phyloP scores from a whole-genome alignment of 1,140 invertebrate genomes.

The Radopholus similis region DNA sequence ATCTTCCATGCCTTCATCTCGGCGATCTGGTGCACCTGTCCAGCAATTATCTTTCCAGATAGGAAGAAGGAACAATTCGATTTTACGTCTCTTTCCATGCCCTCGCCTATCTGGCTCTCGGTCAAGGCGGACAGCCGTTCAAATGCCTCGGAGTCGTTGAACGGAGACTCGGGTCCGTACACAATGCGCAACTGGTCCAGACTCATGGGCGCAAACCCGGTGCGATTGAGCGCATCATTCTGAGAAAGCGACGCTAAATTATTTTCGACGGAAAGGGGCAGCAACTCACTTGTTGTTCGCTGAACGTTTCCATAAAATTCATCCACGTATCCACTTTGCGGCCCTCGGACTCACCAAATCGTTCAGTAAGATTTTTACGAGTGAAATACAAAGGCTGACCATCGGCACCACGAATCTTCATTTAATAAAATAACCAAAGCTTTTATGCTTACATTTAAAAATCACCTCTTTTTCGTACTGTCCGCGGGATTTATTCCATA shows the following conservation, averaged over 20 bases:
- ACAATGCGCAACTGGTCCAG: constrained; percentile 20
- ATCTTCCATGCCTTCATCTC: not conserved
- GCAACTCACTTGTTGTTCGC: constrained; percentile 8
- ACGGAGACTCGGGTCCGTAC: constrained; percentile 32
- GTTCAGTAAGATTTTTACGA: constrained; percentile 40
- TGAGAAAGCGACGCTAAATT: not conserved
- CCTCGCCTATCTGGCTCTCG: constrained; percentile 2
- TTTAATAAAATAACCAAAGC: not conserved
- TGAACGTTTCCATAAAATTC: constrained; percentile 17
- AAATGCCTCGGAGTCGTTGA: constrained; percentile 20
- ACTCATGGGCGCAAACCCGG: constrained; percentile 23
- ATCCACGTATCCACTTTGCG: constrained; percentile 30
- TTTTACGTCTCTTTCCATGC: constrained; percentile 7
- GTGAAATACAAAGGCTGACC: constrained; percentile 37
- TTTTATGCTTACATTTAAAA: not conserved
- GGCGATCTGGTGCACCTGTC: not conserved
- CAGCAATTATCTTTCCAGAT: no score
- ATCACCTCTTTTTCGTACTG: constrained; percentile 17
- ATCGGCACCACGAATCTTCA: constrained; percentile 5
- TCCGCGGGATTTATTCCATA: constrained; percentile 3
- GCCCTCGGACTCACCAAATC: constrained; percentile 33
- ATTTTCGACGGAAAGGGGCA: not conserved
- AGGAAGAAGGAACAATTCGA: no score
- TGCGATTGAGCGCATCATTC: constrained; percentile 21
- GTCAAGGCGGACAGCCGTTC: constrained; percentile 19